These are phyloP conservation scores for Biston betularia DNA, from an alignment of 2,888 invertebrate genomes.

Conservation along the genomic window DNA sequence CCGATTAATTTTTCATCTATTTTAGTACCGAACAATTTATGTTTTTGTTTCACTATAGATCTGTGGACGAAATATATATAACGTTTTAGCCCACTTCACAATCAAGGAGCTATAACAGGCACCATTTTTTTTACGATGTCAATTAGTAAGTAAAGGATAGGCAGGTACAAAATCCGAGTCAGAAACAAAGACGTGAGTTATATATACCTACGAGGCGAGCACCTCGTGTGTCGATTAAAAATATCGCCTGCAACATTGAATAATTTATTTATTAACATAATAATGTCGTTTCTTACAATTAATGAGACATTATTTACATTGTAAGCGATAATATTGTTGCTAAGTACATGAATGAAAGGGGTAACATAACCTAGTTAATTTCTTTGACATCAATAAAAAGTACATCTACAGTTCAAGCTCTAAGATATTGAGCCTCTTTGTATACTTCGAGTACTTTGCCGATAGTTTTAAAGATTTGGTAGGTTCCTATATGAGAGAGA, in stretches of 20 bases:
- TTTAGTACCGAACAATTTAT: no score
- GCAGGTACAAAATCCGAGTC: not conserved
- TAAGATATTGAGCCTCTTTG: not conserved
- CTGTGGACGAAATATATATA: no score
- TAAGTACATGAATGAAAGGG: constrained; percentile 16
- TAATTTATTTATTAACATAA: constrained; percentile 12
- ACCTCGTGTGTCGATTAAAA: constrained; percentile 9
- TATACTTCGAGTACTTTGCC: not conserved
- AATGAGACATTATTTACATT: constrained; percentile 25
- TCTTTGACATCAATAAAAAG: not conserved
- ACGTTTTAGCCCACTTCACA: no score
- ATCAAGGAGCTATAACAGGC: no score
- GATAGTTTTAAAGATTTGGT: no score
- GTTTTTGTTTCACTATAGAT: no score
- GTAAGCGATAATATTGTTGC: constrained; percentile 27
- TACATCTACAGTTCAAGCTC: constrained; percentile 3
- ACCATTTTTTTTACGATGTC: no score
- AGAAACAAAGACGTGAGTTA: constrained; percentile 8
- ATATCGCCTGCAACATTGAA: constrained; percentile 3
- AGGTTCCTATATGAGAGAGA: no score
- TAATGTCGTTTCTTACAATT: constrained; percentile 19
- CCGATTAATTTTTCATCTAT: no score
- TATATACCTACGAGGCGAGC: not conserved
- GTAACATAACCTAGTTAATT: not conserved
- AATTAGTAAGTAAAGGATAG: not conserved